Conservation (phyloP, 2,113 vertebrate species). For the Lagenorhynchus albirostris region DNA sequence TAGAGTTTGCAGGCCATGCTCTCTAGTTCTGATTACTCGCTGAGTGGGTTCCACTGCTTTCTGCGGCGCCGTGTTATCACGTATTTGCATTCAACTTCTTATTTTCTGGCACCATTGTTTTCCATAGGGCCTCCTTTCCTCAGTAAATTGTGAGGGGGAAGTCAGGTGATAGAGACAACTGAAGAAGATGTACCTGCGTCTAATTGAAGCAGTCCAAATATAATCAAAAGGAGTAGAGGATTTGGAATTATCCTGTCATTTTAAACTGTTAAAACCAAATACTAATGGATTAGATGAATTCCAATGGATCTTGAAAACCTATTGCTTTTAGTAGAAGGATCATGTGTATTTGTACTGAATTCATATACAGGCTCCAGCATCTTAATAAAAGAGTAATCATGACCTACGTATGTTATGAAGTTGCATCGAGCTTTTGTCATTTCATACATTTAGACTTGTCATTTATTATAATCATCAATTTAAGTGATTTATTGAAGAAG, state of each 20-base stretch:
- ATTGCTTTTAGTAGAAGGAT: neutral
- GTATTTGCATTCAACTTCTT: neutral
- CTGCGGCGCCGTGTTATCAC: fast-evolving
- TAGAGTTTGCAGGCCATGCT: neutral
- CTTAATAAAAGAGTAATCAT: neutral
- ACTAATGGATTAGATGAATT: neutral
- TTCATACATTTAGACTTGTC: neutral
- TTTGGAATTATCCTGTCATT: neutral
- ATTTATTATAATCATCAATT: neutral
- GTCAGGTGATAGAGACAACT: neutral
- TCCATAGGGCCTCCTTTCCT: neutral
- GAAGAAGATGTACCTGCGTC: neutral
- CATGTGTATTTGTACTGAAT: neutral
- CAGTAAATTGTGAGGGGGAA: neutral
- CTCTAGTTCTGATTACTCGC: neutral
- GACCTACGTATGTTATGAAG: neutral
- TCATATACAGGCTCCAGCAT: neutral
- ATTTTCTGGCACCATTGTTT: neutral
- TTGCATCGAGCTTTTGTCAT: neutral
- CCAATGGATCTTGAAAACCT: neutral
- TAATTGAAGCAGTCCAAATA: neutral
- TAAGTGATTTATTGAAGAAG: neutral
- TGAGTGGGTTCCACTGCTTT: neutral
- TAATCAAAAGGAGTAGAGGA: neutral
- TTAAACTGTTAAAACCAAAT: constrained; percentile 7